Evolutionary conservation across 2,797 vertebrate species (phyloP).

Genomic region (Labroides dimidiatus): DNA sequence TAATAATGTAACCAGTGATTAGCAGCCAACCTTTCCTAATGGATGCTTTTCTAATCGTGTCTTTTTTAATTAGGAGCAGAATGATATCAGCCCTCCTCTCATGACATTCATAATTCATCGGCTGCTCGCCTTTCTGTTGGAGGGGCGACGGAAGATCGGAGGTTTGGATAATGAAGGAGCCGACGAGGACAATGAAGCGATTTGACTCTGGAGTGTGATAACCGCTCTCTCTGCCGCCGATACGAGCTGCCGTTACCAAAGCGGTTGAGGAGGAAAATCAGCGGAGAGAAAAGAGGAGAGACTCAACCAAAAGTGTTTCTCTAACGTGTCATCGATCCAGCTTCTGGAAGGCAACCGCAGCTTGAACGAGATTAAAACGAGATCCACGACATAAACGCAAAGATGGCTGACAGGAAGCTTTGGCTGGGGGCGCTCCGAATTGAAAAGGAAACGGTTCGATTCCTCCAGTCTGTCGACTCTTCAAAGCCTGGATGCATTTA

Average conservation of each 20-base stretch:
- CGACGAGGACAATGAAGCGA: conserved; percentile 12
- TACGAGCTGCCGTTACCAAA: neutral
- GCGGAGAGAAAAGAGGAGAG: neutral
- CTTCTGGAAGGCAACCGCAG: no score
- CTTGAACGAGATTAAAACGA: no score
- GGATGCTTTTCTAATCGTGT: conserved; percentile 73
- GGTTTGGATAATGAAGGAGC: conserved; percentile 39
- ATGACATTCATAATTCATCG: conserved; percentile 69
- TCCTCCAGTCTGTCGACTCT: no score
- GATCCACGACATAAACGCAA: no score
- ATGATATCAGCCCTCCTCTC: conserved; percentile 37
- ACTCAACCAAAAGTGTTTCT: neutral
- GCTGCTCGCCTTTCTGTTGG: conserved; percentile 51
- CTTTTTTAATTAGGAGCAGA: conserved; percentile 67
- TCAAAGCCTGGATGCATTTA: no score
- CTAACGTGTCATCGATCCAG: no score
- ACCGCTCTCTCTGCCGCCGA: neutral
- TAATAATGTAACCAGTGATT: conserved; percentile 69
- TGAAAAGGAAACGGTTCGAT: no score
- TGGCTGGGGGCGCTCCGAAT: no score
- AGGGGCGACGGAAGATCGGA: conserved; percentile 38
- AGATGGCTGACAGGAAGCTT: no score
- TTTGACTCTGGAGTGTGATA: conserved; percentile 41
- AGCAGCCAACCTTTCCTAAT: conserved; percentile 53
- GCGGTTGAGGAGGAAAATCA: neutral